A percentile compares a stretch with the other conserved stretches of the same genome.
Evolutionary conservation across 2,888 invertebrate genomes (phyloP).

Genomic region (Pristionchus japonicus): DNA sequence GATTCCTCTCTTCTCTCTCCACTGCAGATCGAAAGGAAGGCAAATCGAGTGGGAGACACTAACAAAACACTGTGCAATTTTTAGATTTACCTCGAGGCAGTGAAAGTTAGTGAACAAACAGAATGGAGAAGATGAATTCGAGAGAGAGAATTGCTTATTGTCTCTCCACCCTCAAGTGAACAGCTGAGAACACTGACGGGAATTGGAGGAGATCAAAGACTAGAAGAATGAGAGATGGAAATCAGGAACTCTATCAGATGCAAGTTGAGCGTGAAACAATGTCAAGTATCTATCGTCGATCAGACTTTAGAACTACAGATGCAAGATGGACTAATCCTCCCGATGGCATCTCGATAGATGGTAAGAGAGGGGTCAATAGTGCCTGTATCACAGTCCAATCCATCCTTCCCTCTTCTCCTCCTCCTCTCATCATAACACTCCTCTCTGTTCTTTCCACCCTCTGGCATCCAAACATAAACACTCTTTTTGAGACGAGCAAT

Average conservation of each 20-base stretch:
- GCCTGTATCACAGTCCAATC: neutral
- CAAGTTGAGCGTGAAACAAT: neutral
- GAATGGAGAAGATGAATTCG: neutral
- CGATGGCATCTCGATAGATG: neutral
- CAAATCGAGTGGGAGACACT: neutral
- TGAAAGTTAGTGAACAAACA: neutral
- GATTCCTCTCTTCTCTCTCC: neutral
- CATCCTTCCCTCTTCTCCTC: neutral
- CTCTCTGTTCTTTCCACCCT: neutral
- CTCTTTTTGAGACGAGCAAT: neutral
- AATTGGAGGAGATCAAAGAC: neutral
- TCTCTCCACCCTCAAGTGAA: neutral
- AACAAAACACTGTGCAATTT: neutral
- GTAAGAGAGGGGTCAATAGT: neutral
- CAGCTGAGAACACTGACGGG: neutral
- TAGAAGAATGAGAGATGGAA: neutral
- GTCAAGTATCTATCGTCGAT: too few relatives aligned
- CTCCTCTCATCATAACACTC: constrained; percentile 3
- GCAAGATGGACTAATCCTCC: neutral
- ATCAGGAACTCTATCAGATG: neutral
- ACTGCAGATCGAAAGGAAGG: neutral
- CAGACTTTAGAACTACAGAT: too few relatives aligned
- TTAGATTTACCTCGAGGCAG: neutral
- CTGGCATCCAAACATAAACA: neutral
- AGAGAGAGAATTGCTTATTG: neutral